Evolutionary conservation across 2,888 invertebrate species (phyloP).

Genomic region (Pseudococcus longispinus): DNA sequence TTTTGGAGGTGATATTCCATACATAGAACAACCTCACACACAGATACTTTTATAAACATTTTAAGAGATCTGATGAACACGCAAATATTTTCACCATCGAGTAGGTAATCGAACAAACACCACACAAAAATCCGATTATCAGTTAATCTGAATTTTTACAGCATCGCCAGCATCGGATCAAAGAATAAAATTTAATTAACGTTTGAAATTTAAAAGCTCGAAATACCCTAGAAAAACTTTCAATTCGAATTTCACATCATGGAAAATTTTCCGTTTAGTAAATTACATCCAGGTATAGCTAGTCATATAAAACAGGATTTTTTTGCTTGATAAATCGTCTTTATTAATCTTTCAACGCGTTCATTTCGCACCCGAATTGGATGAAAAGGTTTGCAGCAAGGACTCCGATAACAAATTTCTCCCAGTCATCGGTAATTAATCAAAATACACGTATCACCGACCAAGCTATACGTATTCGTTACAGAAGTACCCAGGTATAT

Average conservation of each 20-base stretch:
- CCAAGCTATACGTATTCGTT: background rate
- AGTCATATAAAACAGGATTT: background rate
- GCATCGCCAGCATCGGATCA: background rate
- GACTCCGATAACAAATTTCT: background rate
- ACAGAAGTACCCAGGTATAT: background rate
- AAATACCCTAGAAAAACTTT: background rate
- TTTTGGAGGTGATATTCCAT: background rate
- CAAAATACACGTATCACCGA: background rate
- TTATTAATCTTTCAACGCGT: background rate
- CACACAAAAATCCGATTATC: background rate
- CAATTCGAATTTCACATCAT: background rate
- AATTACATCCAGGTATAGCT: background rate
- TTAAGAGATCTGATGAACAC: background rate
- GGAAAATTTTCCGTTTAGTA: background rate
- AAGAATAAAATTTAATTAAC: no score
- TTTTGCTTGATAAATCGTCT: background rate
- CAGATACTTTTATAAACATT: background rate
- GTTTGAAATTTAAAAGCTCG: background rate
- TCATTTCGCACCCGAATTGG: background rate
- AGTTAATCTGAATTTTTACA: background rate
- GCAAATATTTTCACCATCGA: background rate
- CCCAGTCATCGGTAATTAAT: background rate
- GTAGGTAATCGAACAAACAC: background rate
- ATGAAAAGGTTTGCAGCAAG: background rate
- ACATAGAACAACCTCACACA: no score